Evolutionary conservation across 2,888 invertebrate genomes (phyloP).

Genomic region (Strigamia transsilvanica): DNA sequence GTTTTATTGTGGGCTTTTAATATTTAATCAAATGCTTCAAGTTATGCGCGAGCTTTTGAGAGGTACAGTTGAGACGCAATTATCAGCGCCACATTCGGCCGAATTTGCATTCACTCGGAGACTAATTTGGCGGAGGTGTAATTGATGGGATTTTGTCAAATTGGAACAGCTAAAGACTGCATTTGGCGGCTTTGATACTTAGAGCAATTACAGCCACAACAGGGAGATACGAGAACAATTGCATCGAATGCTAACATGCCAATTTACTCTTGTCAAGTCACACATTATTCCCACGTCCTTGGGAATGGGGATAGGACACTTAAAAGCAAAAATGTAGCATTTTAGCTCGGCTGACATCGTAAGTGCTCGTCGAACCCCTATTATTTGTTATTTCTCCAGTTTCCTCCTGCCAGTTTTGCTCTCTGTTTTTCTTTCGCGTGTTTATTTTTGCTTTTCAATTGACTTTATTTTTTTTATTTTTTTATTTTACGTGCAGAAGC

Average conservation of each 20-base stretch:
- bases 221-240: not conserved
- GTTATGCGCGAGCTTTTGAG: too few species aligned
- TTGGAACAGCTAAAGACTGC: not conserved
- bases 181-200: not conserved
- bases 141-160: slow-evolving; percentile 4
- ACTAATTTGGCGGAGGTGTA: not conserved
- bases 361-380: too few species aligned
- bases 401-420: not conserved
- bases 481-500: not conserved
- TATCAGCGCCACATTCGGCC: not conserved
- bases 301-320: too few species aligned
- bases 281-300: not conserved
- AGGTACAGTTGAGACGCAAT: not conserved
- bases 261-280: not conserved
- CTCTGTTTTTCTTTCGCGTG: not conserved
- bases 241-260: not conserved
- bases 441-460: not conserved
- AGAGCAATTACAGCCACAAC: not conserved
- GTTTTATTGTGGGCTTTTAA: too few species aligned
- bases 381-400: too few species aligned
- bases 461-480: not conserved
- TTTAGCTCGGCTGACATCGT: too few species aligned
- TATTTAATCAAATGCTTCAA: too few species aligned
- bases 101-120: not conserved
- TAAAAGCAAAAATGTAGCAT: too few species aligned